Evolutionary conservation across 2,888 invertebrate species (phyloP).

Genomic region (Hypsopygia costalis): DNA sequence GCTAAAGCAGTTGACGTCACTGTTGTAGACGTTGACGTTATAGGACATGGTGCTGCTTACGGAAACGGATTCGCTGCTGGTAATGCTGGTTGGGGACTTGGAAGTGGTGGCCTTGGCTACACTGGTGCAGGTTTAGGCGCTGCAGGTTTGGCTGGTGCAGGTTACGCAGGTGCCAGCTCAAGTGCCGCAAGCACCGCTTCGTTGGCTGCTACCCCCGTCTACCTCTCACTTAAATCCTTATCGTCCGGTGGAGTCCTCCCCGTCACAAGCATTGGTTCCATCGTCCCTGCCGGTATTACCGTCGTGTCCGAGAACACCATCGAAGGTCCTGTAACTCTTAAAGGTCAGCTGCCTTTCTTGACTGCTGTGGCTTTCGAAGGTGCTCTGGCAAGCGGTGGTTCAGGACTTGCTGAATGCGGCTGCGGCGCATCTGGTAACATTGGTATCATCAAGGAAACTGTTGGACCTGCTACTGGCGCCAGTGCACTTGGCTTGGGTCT

Average conservation of each 20-base stretch:
- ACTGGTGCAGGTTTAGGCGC: no score
- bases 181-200: constrained; percentile 3
- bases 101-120: constrained; percentile 9
- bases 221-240: constrained; percentile 25
- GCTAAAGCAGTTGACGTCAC: no score
- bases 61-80: neutral
- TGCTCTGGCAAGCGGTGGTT: constrained; percentile 34
- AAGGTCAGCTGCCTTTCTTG: constrained; percentile 46
- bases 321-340: constrained; percentile 37
- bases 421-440: constrained; percentile 38
- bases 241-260: constrained; percentile 42
- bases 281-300: constrained; percentile 38
- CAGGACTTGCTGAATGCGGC: constrained; percentile 36
- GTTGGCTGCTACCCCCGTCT: constrained; percentile 10
- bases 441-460: constrained; percentile 15
- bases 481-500: neutral
- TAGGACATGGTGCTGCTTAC: neutral
- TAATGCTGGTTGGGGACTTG: neutral
- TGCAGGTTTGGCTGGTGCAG: no score
- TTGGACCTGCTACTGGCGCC: neutral
- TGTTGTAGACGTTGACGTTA: neutral
- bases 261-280: constrained; percentile 36
- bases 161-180: neutral
- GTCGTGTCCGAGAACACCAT: constrained; percentile 43
- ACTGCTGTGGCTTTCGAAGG: constrained; percentile 44